Evolutionary conservation across 1,140 invertebrate species (phyloP).

Genomic region (Drosophila mayri): DNA sequence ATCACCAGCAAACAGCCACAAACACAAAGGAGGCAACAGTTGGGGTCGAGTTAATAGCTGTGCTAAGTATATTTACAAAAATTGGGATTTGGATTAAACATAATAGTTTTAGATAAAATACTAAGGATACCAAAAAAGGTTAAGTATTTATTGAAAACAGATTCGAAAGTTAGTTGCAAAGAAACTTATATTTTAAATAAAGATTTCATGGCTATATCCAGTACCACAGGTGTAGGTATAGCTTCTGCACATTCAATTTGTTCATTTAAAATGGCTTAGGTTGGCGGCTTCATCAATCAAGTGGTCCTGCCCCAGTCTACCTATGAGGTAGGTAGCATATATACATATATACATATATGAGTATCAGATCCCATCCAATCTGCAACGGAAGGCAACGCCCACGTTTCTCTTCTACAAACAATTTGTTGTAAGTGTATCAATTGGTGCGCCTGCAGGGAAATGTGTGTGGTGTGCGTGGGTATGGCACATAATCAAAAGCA

Average conservation of each 20-base stretch:
- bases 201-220: neutral
- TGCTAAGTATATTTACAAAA: neutral
- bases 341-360: conserved; percentile 1
- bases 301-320: conserved; percentile 23
- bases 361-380: conserved; percentile 10
- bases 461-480: conserved; percentile 34
- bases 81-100: neutral
- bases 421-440: conserved; percentile 80
- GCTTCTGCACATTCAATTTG: conserved; percentile 66
- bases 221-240: conserved; percentile 8
- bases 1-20: conserved; percentile 34
- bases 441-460: conserved; percentile 52
- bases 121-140: neutral
- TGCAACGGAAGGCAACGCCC: conserved; percentile 33
- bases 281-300: conserved; percentile 73
- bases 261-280: conserved; percentile 78
- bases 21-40: conserved; percentile 3
- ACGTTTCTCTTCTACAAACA: conserved; percentile 65
- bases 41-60: neutral
- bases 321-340: neutral
- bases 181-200: conserved; percentile 4
- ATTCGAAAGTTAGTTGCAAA: no score
- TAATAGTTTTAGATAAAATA: neutral
- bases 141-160: neutral
- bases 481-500: conserved; percentile 81